phyloP scores from a whole-genome alignment of 2,888 invertebrate species.

The Stratiomys singularior region DNA sequence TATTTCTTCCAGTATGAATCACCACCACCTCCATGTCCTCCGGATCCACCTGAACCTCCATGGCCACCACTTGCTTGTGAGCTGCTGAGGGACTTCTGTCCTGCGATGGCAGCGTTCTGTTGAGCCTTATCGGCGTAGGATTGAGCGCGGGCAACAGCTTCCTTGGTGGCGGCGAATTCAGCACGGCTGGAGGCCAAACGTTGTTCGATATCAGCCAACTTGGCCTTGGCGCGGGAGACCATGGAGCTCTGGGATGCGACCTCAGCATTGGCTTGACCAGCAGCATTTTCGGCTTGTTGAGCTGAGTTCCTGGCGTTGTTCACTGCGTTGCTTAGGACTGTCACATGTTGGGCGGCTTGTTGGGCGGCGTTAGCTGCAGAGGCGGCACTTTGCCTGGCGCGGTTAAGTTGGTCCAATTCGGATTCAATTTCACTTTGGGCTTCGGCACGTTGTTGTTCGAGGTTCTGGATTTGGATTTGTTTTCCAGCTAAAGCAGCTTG shows the following conservation, averaged over 20 bases:
- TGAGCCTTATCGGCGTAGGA: conserved; percentile 75
- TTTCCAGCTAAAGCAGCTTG: conserved; percentile 73
- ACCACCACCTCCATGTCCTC: too few relatives aligned
- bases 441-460: conserved; percentile 77
- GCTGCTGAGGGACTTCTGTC: conserved; percentile 66
- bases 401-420: conserved; percentile 76
- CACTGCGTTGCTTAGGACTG: conserved; percentile 74
- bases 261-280: conserved; percentile 76
- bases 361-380: conserved; percentile 74
- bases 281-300: conserved; percentile 54
- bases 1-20: too few relatives aligned
- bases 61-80: background rate
- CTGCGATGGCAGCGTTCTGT: conserved; percentile 76
- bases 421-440: conserved; percentile 74
- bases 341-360: conserved; percentile 74
- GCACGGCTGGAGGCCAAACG: conserved; percentile 74
- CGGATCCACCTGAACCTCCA: background rate
- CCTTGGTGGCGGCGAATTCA: conserved; percentile 77
- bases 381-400: conserved; percentile 75
- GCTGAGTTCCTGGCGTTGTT: conserved; percentile 71
- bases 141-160: conserved; percentile 73
- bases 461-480: conserved; percentile 70
- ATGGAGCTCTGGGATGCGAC: conserved; percentile 78
- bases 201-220: conserved; percentile 72
- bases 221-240: conserved; percentile 77